A percentile compares a stretch with the other conserved stretches of the same genome.
Conservation (phyloP, 1,140 invertebrate genomes). For the Drosophila quadrilineata region DNA sequence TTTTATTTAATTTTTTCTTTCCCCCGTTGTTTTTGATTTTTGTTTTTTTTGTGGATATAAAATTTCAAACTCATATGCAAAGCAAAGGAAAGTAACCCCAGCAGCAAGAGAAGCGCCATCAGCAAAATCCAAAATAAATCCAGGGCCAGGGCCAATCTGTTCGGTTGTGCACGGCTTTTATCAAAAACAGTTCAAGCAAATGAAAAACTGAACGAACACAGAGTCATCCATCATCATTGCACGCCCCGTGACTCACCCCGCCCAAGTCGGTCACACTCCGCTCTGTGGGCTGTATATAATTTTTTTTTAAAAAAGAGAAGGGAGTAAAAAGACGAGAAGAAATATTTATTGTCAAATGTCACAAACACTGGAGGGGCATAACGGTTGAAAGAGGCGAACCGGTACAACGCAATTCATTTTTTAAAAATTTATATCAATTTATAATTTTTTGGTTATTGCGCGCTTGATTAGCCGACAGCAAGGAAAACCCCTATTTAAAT, state of each 20-base stretch:
- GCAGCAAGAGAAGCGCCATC: no score
- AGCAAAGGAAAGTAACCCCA: slow-evolving; percentile 28
- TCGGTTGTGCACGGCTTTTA: slow-evolving; percentile 48
- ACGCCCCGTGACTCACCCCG: slow-evolving; percentile 32
- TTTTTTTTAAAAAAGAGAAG: slow-evolving; percentile 35
- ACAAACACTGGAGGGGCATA: slow-evolving; percentile 43
- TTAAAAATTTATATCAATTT: slow-evolving; percentile 76
- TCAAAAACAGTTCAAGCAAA: slow-evolving; percentile 42
- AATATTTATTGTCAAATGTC: slow-evolving; percentile 72
- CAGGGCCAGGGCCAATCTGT: slow-evolving; percentile 48
- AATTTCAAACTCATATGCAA: slow-evolving; percentile 53
- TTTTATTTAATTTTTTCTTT: slow-evolving; percentile 65
- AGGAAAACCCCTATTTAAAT: slow-evolving; percentile 45
- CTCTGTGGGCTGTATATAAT: slow-evolving; percentile 49
- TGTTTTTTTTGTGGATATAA: slow-evolving; percentile 27
- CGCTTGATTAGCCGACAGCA: slow-evolving; percentile 59
- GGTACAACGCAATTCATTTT: slow-evolving; percentile 61
- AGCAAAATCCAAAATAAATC: slow-evolving; percentile 59
- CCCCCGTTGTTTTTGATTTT: slow-evolving; percentile 7
- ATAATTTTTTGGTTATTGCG: slow-evolving; percentile 66
- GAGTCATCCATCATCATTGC: slow-evolving; percentile 73
- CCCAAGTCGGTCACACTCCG: background rate
- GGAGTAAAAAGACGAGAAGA: slow-evolving; percentile 14
- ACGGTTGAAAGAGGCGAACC: background rate
- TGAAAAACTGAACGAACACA: slow-evolving; percentile 63